Evolutionary conservation across 2,888 invertebrate species (phyloP).

Genomic region (Drosophila silvestris): DNA sequence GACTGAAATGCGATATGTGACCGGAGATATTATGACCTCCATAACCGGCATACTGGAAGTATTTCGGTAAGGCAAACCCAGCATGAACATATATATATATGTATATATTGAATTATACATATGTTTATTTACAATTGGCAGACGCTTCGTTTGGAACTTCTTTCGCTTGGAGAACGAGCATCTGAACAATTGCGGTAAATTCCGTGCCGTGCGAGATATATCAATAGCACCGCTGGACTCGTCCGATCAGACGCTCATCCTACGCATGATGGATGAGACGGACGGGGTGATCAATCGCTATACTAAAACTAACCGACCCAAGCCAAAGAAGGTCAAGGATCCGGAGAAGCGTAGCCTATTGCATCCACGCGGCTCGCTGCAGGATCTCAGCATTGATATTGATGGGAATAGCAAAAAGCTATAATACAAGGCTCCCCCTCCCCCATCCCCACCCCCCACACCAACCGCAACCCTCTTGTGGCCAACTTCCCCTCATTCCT

Average conservation of each 20-base stretch:
- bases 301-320: conserved; percentile 87
- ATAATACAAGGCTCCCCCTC: conserved; percentile 40
- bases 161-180: conserved; percentile 99
- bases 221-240: conserved; percentile 97
- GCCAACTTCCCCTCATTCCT: conserved; percentile 5
- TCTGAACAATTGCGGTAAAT: conserved; percentile 99
- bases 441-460: background rate
- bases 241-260: conserved; percentile 94
- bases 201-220: conserved; percentile 98
- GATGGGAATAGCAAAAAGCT: conserved; percentile 82
- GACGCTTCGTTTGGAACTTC: conserved; percentile 99
- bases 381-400: conserved; percentile 83
- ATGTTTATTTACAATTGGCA: conserved; percentile 77
- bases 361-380: conserved; percentile 84
- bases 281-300: conserved; percentile 93
- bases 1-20: conserved; percentile 91
- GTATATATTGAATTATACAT: background rate
- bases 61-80: conserved; percentile 88
- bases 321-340: conserved; percentile 88
- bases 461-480: conserved; percentile 10
- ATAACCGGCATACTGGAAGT: conserved; percentile 94
- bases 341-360: conserved; percentile 87
- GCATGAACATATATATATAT: background rate
- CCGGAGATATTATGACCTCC: conserved; percentile 93
- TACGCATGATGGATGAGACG: conserved; percentile 98